phyloP scores from a whole-genome alignment of 2,888 invertebrate genomes.

The Sesia bembeciformis region DNA sequence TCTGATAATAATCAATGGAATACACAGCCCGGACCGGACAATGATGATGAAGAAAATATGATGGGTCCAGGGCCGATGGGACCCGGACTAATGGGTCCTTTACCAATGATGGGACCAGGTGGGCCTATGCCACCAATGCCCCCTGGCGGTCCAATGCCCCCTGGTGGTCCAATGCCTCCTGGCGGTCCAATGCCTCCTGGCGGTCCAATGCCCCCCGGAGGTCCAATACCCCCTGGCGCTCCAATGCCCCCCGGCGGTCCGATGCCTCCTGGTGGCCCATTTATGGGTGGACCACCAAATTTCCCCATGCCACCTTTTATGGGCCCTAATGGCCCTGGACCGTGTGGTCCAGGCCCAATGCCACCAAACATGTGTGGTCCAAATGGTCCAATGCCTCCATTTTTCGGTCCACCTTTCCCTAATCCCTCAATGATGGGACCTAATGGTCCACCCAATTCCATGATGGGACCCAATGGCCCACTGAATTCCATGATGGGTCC shows the following conservation, averaged over 20 bases:
- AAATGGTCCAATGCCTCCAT: slow-evolving; percentile 34
- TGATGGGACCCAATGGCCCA: slow-evolving; percentile 10
- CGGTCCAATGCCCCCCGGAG: slow-evolving; percentile 31
- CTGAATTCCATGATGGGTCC: background rate
- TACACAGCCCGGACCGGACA: slow-evolving; percentile 16
- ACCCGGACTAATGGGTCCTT: slow-evolving; percentile 12
- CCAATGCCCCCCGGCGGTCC: slow-evolving; percentile 60
- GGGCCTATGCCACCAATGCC: slow-evolving; percentile 14
- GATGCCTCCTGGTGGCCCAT: slow-evolving; percentile 35
- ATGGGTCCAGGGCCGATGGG: slow-evolving; percentile 17
- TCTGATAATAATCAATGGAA: slow-evolving; percentile 35
- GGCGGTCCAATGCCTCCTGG: slow-evolving; percentile 4
- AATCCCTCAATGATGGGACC: slow-evolving; percentile 13
- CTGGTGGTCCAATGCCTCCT: slow-evolving; percentile 5
- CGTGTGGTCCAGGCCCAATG: slow-evolving; percentile 12
- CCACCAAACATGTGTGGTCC: slow-evolving; percentile 41
- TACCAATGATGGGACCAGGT: slow-evolving; percentile 21
- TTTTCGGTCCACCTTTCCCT: slow-evolving; percentile 16
- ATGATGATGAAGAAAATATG: slow-evolving; percentile 20
- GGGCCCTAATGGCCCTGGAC: slow-evolving; percentile 47
- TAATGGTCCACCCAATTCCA: slow-evolving; percentile 29
- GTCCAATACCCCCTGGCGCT: slow-evolving; percentile 53
- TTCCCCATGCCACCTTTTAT: slow-evolving; percentile 55
- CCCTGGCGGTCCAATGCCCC: slow-evolving; percentile 1
- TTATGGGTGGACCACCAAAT: slow-evolving; percentile 49